Evolutionary conservation across 1,140 invertebrate genomes (phyloP).

Genomic region (Tigriopus japonicus): DNA sequence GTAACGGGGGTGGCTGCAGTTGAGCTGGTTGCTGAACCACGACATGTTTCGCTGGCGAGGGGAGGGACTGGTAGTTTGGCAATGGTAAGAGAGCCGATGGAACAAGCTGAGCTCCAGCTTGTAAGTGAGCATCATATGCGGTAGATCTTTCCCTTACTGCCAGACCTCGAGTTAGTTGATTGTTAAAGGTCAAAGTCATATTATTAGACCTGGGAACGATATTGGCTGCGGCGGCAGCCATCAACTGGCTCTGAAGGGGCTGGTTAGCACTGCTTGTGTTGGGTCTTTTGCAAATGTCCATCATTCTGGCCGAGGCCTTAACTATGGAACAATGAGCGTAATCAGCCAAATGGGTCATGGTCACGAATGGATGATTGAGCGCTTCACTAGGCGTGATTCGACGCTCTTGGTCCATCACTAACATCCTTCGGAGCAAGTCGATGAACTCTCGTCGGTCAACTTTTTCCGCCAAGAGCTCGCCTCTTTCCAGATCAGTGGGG

Average conservation of each 20-base stretch:
- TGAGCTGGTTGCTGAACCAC: constrained; percentile 47
- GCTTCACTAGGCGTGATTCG: constrained; percentile 87
- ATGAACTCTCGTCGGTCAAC: constrained; percentile 89
- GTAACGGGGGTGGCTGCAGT: constrained; percentile 26
- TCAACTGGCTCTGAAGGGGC: constrained; percentile 20
- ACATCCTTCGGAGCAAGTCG: constrained; percentile 86
- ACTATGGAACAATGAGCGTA: constrained; percentile 93
- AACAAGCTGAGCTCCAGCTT: constrained; percentile 26
- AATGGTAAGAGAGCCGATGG: background rate
- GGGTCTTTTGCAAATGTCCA: constrained; percentile 53
- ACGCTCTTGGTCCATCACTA: constrained; percentile 91
- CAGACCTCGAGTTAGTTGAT: constrained; percentile 42
- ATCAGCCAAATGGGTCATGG: constrained; percentile 76
- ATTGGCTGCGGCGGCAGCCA: constrained; percentile 34
- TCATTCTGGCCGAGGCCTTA: constrained; percentile 85
- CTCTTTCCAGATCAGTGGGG: constrained; percentile 84
- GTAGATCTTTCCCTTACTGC: background rate
- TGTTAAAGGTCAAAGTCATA: constrained; percentile 72
- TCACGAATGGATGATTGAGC: constrained; percentile 83
- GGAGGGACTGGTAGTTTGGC: constrained; percentile 54
- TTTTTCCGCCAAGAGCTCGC: constrained; percentile 84
- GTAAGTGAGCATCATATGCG: constrained; percentile 29
- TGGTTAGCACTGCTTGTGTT: constrained; percentile 24
- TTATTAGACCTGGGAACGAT: constrained; percentile 53
- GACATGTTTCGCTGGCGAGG: constrained; percentile 65